These are phyloP conservation scores for Trachelus stipa DNA, from an alignment of 2,888 invertebrate genomes.

Conservation along the genomic window DNA sequence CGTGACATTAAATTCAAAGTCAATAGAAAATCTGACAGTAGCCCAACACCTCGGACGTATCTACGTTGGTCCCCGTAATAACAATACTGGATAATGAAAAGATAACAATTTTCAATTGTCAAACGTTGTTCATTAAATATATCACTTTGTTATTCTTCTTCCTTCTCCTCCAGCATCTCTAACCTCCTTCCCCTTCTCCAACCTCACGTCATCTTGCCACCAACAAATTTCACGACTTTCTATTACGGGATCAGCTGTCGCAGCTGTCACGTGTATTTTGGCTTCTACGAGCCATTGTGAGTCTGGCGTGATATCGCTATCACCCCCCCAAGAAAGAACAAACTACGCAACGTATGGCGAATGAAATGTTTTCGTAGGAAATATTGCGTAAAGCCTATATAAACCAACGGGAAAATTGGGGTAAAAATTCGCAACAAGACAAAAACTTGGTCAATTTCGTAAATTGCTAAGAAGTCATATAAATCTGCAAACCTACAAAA, in stretches of 20 bases:
- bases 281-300: not conserved
- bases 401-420: not conserved
- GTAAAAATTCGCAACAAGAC: not conserved
- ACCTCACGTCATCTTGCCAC: conserved; percentile 10
- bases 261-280: not conserved
- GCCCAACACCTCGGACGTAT: not conserved
- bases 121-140: not conserved
- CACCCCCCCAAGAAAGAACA: not conserved
- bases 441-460: not conserved
- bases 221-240: conserved; percentile 25
- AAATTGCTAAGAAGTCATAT: too few species aligned
- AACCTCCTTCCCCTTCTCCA: conserved; percentile 5
- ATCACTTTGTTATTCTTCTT: conserved; percentile 1
- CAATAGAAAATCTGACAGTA: not conserved
- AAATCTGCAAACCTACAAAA: too few species aligned
- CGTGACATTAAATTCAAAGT: not conserved
- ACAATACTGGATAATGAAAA: not conserved
- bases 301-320: not conserved
- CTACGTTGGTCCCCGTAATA: not conserved
- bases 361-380: not conserved
- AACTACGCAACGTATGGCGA: not conserved
- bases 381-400: not conserved
- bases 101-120: not conserved
- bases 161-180: not conserved
- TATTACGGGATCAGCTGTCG: not conserved